Evolutionary conservation across 2,113 vertebrate species (phyloP).

Genomic region (Lota lota): DNA sequence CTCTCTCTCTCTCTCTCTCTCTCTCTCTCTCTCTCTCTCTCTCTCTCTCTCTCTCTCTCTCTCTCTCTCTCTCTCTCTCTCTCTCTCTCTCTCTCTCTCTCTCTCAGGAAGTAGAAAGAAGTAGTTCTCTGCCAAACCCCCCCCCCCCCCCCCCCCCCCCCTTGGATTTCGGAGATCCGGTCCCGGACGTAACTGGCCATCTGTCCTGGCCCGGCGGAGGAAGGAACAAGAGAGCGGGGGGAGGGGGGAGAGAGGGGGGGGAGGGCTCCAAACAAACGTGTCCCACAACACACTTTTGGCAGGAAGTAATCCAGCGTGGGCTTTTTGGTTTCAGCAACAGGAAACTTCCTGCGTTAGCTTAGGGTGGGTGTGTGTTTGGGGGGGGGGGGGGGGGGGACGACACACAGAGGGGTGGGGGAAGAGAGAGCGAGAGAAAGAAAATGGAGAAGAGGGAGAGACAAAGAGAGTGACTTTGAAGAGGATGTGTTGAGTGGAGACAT

Average conservation of each 20-base stretch:
- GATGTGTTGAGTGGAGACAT: too few species aligned
- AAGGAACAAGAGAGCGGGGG: conserved; percentile 51
- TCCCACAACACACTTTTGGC: conserved; percentile 80
- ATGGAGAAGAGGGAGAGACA: not conserved
- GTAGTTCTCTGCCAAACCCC: conserved; percentile 51
- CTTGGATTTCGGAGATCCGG: conserved; percentile 56
- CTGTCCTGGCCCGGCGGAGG: conserved; percentile 66
- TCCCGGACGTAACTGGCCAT: conserved; percentile 55
- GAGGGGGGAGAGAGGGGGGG: conserved; percentile 24
- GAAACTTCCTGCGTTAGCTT: conserved; percentile 85
- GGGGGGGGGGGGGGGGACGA: not conserved
- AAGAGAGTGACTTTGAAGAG: not conserved
- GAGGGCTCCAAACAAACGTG: conserved; percentile 68
- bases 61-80: too few species aligned
- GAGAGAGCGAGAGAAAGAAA: not conserved
- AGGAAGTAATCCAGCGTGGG: conserved; percentile 84
- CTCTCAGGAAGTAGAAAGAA: conserved; percentile 21
- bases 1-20: too few species aligned
- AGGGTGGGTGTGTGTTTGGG: conserved; percentile 12
- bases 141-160: too few species aligned
- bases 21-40: too few species aligned
- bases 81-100: too few species aligned
- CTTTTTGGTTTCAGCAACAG: conserved; percentile 82
- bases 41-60: too few species aligned
- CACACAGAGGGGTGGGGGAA: conserved; percentile 5